Percentiles rank a stretch among this genome's conserved stretches.
Conservation (phyloP, 2,797 vertebrate genomes). For the Micrastur ruficollis region DNA sequence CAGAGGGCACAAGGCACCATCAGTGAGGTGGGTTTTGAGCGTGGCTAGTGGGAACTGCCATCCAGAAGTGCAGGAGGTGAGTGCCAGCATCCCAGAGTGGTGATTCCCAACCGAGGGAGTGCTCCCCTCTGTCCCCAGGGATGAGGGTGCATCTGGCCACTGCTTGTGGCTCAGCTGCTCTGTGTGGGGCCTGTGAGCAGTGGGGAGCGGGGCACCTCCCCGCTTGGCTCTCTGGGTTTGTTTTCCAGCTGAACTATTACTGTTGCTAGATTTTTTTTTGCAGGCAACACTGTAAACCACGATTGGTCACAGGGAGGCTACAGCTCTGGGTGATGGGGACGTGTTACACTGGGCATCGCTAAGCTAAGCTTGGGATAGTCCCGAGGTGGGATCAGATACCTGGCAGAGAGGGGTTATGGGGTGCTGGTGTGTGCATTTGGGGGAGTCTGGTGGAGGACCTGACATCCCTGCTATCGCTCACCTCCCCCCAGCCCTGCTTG, state of each 20-base stretch:
- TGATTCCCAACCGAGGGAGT: background rate
- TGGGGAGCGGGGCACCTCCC: background rate
- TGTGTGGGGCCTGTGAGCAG: background rate
- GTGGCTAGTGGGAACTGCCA: background rate
- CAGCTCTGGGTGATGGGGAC: background rate
- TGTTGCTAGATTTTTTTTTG: background rate
- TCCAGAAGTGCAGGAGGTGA: background rate
- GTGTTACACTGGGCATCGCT: background rate
- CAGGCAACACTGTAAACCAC: background rate
- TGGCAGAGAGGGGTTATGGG: background rate
- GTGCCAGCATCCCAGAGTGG: background rate
- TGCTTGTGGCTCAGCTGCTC: background rate
- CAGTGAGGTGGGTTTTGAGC: background rate
- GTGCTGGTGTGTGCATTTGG: background rate
- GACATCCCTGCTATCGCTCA: background rate
- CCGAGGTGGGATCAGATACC: background rate
- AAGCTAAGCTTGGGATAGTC: background rate
- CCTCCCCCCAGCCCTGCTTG: rapidly evolving
- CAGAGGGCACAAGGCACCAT: rapidly evolving
- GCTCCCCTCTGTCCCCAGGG: background rate
- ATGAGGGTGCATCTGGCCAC: rapidly evolving
- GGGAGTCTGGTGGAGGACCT: background rate
- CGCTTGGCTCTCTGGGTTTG: background rate
- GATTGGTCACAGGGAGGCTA: background rate
- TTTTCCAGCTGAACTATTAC: background rate